Conservation (phyloP, 2,888 invertebrate genomes). For the Coleophora flavipennella region DNA sequence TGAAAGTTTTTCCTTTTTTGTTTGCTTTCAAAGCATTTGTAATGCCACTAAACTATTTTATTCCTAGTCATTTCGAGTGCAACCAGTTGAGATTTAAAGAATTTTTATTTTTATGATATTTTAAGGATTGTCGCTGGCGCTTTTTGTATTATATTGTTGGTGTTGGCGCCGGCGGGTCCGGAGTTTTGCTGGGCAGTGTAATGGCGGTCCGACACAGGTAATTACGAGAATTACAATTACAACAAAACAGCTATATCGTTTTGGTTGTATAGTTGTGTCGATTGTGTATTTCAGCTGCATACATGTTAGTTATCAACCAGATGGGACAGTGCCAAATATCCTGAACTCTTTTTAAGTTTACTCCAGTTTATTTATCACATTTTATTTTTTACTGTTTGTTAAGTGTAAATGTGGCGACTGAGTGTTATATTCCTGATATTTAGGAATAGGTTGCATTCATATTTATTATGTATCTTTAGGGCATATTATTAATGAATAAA, state of each 20-base stretch:
- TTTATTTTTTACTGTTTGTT: constrained; percentile 42
- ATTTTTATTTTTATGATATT: constrained; percentile 51
- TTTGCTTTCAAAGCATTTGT: constrained; percentile 55
- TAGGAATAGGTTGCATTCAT: constrained; percentile 72
- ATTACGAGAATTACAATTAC: not conserved
- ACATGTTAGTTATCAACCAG: constrained; percentile 38
- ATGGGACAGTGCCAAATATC: constrained; percentile 72
- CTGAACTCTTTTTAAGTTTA: constrained; percentile 52
- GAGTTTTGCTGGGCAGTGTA: constrained; percentile 18
- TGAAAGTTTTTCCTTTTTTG: constrained; percentile 24
- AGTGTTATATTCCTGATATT: constrained; percentile 71
- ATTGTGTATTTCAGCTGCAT: constrained; percentile 28
- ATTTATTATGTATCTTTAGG: constrained; percentile 67
- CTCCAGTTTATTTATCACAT: constrained; percentile 39
- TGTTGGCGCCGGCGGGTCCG: constrained; percentile 26
- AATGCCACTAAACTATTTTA: constrained; percentile 65
- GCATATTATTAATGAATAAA: constrained; percentile 47
- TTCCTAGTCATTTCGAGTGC: constrained; percentile 72
- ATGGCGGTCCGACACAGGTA: not conserved
- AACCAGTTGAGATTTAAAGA: constrained; percentile 67
- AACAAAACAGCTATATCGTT: not conserved
- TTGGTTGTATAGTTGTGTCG: constrained; percentile 1
- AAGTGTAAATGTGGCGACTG: constrained; percentile 70
- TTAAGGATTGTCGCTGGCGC: constrained; percentile 27
- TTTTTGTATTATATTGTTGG: constrained; percentile 61